These are phyloP conservation scores for Oscheius sp. DNA, from an alignment of 2,888 invertebrate species.

Conservation along the genomic window DNA sequence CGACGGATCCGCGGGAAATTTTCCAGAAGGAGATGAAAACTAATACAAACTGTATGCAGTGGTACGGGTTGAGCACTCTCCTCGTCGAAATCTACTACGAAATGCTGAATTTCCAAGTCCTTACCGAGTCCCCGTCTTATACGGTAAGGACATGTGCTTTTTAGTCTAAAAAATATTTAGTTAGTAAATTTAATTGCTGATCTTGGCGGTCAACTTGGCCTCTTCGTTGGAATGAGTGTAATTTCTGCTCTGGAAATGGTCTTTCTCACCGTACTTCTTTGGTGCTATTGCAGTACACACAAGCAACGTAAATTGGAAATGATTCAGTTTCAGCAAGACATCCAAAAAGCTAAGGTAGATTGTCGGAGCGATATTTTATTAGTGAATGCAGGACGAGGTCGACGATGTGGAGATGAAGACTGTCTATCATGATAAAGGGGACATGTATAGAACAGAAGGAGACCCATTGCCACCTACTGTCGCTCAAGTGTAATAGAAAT, in stretches of 20 bases:
- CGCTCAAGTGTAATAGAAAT: neutral
- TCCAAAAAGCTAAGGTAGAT: constrained; percentile 3
- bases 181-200: constrained; percentile 74
- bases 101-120: constrained; percentile 73
- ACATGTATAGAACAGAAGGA: neutral
- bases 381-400: constrained; percentile 1
- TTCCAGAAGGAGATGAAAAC: neutral
- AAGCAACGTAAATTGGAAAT: constrained; percentile 50
- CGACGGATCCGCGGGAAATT: neutral
- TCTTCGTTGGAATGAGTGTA: constrained; percentile 72
- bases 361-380: neutral
- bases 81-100: constrained; percentile 74
- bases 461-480: constrained; percentile 16
- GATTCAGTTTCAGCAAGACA: constrained; percentile 43
- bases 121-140: constrained; percentile 66
- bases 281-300: constrained; percentile 53
- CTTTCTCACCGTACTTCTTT: constrained; percentile 50
- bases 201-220: constrained; percentile 74
- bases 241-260: constrained; percentile 56
- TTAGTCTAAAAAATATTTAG: too few relatives aligned
- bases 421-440: neutral
- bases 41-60: constrained; percentile 37
- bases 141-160: constrained; percentile 43
- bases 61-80: constrained; percentile 72
- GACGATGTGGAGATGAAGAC: constrained; percentile 19